Evolutionary conservation across 2,888 invertebrate species (phyloP), one percentile per base, ranked within the genome.

Genomic region (Disparrhopalites patrizii): DNA sequence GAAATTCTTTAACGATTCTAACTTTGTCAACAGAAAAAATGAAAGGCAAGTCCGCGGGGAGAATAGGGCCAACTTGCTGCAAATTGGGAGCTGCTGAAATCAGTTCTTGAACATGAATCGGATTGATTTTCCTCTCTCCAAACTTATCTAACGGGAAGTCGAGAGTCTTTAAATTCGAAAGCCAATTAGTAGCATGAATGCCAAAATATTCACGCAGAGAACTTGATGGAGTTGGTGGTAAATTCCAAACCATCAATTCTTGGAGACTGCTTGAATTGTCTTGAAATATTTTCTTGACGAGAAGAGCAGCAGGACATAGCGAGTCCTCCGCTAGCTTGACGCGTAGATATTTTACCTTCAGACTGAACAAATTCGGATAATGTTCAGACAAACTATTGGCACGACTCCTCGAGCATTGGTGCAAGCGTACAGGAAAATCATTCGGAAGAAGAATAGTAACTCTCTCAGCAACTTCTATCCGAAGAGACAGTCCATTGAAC

Each of bases 271-370:
- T 4, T 15, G 43, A 43, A 43, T 43, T 43, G n/a, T 43, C 43
- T 20, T 15, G 15, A 4, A 43, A 43, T 15, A 43, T 15, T 20
- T 43, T 43, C n/a, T 43, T 43, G 8, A 43, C 43, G 8, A 43
- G 43, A 4, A 10, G 43, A 20, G 43, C 43, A 5, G 43, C 43
- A 5, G 43, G 43, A 43, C 43, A 43, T 15, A 5, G 5, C 4
- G 43, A 43, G n/a, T 43, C 43, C 43, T 43, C 43, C 43, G 43
- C 43, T 10, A 43, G 43, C 43, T 43, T 43, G 43, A 43, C 43
- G 15, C n/a, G 5, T 10, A 43, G 43, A 20, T 43, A 43, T 43
- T 43, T 43, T 4, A 43, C 20, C 5, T 43, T 15, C 7, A 43
- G 43, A 20, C 20, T 43, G 43, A 18, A 43, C 43, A 43, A 43